These are phyloP conservation scores for Thermophis baileyi DNA, from an alignment of 2,113 vertebrate genomes.

Conservation along the genomic window DNA sequence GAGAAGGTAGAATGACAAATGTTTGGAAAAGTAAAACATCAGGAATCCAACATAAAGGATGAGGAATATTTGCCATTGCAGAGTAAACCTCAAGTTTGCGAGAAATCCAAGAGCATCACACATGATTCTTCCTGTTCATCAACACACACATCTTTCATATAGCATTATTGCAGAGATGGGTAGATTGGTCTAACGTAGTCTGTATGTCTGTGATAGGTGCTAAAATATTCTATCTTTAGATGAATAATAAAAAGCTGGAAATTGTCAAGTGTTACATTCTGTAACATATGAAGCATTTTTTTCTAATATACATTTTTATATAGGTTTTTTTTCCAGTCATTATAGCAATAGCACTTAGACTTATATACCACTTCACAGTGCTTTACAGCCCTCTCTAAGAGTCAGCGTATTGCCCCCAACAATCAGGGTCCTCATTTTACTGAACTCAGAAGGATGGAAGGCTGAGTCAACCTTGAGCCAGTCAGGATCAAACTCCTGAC, in stretches of 20 bases:
- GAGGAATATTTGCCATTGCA: not conserved
- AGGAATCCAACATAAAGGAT: not conserved
- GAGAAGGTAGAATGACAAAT: constrained; percentile 24
- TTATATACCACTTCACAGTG: not conserved
- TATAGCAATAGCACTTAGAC: not conserved
- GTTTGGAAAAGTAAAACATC: not conserved
- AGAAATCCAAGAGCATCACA: not conserved
- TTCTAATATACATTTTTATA: not conserved
- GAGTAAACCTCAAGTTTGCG: not conserved
- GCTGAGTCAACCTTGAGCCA: not conserved
- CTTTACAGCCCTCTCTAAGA: not conserved
- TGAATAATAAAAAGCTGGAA: not conserved
- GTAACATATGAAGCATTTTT: not conserved
- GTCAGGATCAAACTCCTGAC: not conserved
- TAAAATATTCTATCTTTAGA: not conserved
- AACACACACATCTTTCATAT: not conserved
- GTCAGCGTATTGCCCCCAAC: not conserved
- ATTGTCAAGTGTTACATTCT: not conserved
- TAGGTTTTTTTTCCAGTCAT: not conserved
- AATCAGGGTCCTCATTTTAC: not conserved
- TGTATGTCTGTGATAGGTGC: not conserved
- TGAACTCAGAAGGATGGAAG: not conserved
- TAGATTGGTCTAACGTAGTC: not conserved
- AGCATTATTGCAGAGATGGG: not conserved
- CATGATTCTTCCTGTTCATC: not conserved